phyloP scores from a whole-genome alignment of 2,797 vertebrate species.

The Chrosomus eos region DNA sequence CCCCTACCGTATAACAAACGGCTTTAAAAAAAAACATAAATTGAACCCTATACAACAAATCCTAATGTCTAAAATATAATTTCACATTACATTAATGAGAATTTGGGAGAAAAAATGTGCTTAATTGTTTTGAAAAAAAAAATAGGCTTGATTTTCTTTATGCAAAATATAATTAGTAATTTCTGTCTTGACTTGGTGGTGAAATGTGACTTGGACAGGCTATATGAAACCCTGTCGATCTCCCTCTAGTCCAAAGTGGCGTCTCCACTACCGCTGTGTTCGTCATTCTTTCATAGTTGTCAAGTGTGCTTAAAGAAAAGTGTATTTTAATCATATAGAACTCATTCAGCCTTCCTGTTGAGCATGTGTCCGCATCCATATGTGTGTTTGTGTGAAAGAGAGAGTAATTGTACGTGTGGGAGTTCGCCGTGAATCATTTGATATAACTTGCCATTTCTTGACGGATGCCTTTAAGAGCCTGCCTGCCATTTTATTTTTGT shows the following conservation, averaged over 20 bases:
- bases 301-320: conserved; percentile 15
- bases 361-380: conserved; percentile 64
- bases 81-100: neutral
- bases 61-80: neutral
- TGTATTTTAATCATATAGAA: neutral
- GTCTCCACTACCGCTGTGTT: neutral
- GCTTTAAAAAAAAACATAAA: neutral
- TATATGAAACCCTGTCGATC: neutral
- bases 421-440: conserved; percentile 71
- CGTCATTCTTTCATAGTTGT: neutral
- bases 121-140: neutral
- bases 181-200: neutral
- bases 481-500: conserved; percentile 75
- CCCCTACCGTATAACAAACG: neutral
- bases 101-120: neutral
- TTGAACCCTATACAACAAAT: neutral
- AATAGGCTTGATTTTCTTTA: neutral
- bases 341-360: conserved; percentile 12
- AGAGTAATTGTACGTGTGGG: conserved; percentile 46
- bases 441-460: conserved; percentile 58
- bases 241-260: neutral
- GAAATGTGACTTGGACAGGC: neutral
- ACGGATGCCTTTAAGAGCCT: conserved; percentile 74
- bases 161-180: neutral
- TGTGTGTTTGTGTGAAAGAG: conserved; percentile 55